These are phyloP conservation scores for Kryphioiulus occultus DNA, from an alignment of 2,888 invertebrate genomes.

Conservation along the genomic window DNA sequence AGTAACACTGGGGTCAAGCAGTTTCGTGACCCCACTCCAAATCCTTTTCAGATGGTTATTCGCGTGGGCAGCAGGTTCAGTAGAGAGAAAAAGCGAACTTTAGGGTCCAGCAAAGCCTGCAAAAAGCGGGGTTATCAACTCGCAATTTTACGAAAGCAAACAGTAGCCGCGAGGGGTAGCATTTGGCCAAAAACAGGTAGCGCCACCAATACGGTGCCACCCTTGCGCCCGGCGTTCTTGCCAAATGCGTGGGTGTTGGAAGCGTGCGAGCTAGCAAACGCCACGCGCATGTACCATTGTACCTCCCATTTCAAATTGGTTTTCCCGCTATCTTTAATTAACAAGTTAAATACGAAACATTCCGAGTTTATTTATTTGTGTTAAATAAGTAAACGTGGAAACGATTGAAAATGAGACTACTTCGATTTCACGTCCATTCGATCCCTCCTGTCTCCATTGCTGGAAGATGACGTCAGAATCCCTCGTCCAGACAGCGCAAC, in stretches of 20 bases:
- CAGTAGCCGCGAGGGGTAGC: conserved; percentile 18
- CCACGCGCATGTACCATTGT: not conserved
- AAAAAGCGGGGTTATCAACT: conserved; percentile 1
- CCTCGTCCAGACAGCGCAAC: not conserved
- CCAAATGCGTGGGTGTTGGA: not conserved
- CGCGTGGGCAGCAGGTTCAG: not conserved
- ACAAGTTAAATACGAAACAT: no score
- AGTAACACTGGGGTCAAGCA: not conserved
- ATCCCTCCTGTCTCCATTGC: not conserved
- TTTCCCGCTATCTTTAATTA: no score
- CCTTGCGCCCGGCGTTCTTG: not conserved
- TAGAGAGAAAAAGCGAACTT: not conserved
- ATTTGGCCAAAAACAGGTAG: conserved; percentile 13
- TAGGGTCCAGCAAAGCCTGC: not conserved
- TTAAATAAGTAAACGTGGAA: no score
- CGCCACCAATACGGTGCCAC: not conserved
- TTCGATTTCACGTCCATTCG: not conserved
- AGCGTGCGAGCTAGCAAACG: not conserved
- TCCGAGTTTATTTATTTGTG: not conserved
- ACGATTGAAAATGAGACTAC: no score
- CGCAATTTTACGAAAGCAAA: not conserved
- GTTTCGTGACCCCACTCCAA: not conserved
- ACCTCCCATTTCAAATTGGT: no score
- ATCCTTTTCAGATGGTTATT: conserved; percentile 1
- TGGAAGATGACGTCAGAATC: not conserved